Evolutionary conservation across 1,140 invertebrate genomes (phyloP).

Genomic region (Oncopeltus fasciatus): DNA sequence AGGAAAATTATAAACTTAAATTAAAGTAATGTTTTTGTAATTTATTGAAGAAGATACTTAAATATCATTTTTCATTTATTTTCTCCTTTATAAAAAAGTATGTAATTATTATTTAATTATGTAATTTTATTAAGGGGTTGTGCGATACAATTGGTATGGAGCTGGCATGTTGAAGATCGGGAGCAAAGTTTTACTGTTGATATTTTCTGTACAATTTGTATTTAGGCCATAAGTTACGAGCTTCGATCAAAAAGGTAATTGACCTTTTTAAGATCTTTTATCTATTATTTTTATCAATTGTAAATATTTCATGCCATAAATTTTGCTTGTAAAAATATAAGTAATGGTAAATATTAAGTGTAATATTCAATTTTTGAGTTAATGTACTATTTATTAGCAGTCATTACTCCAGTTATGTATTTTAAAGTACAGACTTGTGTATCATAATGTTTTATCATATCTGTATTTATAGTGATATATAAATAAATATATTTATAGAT

Average conservation of each 20-base stretch:
- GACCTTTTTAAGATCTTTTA: slow-evolving; percentile 6
- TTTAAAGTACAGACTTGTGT: slow-evolving; percentile 2
- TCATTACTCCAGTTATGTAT: slow-evolving; percentile 1
- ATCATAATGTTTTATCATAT: slow-evolving; percentile 8
- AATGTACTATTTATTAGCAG: background rate
- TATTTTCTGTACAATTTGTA: slow-evolving; percentile 7
- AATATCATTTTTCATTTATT: background rate
- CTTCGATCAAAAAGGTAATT: slow-evolving; percentile 1
- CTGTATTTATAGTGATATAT: slow-evolving; percentile 8
- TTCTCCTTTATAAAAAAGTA: slow-evolving; percentile 1
- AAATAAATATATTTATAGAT: background rate
- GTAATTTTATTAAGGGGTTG: background rate
- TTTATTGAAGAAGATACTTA: slow-evolving; percentile 4
- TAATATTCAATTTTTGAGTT: slow-evolving; percentile 1
- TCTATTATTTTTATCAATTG: slow-evolving; percentile 7
- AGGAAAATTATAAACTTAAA: background rate
- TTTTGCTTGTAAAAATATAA: slow-evolving; percentile 9
- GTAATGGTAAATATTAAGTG: background rate
- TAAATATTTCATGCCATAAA: slow-evolving; percentile 7
- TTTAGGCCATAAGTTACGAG: slow-evolving; percentile 9
- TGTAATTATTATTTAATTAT: slow-evolving; percentile 11
- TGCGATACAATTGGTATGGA: slow-evolving; percentile 4
- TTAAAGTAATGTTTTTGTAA: no score
- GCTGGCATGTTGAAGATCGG: slow-evolving; percentile 5
- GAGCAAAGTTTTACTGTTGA: slow-evolving; percentile 1